Base-by-base conservation (phyloP, 2,888 invertebrate species). In the Teinopalpus imperialis region DNA sequence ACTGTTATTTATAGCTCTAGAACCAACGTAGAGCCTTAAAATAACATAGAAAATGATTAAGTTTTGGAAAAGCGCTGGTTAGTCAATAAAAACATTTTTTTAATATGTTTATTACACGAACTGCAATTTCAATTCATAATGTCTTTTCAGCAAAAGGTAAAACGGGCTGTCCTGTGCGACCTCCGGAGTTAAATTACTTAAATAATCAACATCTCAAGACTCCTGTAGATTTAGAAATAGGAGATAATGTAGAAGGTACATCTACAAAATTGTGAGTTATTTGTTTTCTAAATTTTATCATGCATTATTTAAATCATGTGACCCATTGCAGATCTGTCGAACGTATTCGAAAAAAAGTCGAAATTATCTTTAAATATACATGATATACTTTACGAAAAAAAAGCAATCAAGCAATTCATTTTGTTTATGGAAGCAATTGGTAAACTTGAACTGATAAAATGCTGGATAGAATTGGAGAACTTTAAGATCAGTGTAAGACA, bases 391-490 rank as follows among this genome's bases (percentile, higher is more conserved):
- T 80, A 90, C 14, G 95, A 96, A 75, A 94, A 94, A 69, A 92
- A 92, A 69, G 95, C 95, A 43, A 85, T 97, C 14, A 93, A 93
- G 32, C 95, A 95, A 77, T 95, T 97, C 72, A 91, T 96, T 43
- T 95, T 96, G 64, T 98, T 92, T 76, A 92, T 98, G 91, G 95
- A 97, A 64, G 89, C 92, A n/a, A 90, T 92, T 53, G 92, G 92
- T 45, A 91, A 92, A 42, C 77, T 93, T 43, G 77, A 90, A 10
- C 82, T 93, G 20, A 90, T 95, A 1, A 93, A 93, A 71, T 94
- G 95, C 73, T 95, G 93, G 92, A 71, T 95, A 53, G 95, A 95
- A 63, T 90, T 94, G 30, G 93, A 95, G 64, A 91, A 91, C 58
- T 92, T 94, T 61, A 91, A 90, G 63, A 68, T 52, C 46, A 53